Evolutionary conservation across 2,113 vertebrate genomes (phyloP).

Genomic region (Brienomyrus brachyistius): DNA sequence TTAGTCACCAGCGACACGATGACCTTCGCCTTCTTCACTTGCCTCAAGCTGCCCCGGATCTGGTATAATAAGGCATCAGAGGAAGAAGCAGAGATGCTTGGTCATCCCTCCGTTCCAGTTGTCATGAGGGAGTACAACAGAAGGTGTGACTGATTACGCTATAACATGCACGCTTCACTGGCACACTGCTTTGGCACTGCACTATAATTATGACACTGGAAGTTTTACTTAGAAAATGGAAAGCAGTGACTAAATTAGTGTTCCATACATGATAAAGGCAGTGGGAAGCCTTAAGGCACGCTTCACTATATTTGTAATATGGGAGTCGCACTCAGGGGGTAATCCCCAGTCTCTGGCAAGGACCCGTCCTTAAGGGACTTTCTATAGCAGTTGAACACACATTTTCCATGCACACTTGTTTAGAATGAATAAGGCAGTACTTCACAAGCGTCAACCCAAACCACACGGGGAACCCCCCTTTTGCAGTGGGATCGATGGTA

Average conservation of each 20-base stretch:
- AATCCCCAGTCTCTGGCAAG: conserved; percentile 19
- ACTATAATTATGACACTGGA: not conserved
- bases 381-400: conserved; percentile 30
- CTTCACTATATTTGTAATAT: not conserved
- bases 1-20: conserved; percentile 83
- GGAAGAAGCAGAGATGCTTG: not conserved
- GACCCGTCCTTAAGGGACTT: conserved; percentile 39
- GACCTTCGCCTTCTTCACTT: conserved; percentile 67
- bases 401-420: conserved; percentile 30
- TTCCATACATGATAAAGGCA: not conserved
- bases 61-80: conserved; percentile 23
- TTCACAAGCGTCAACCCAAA: conserved; percentile 15
- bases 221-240: not conserved
- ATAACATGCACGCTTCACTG: not conserved
- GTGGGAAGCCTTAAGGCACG: not conserved
- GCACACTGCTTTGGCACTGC: not conserved
- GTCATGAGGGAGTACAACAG: not conserved
- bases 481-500: conserved; percentile 32
- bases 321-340: not conserved
- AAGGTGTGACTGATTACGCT: not conserved
- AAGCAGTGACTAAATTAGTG: not conserved
- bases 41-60: conserved; percentile 59
- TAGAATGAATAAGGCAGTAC: not conserved
- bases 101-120: not conserved
- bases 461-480: conserved; percentile 34